phyloP scores from a whole-genome alignment of 1,140 invertebrate genomes.

The Matsumurasca onukii region DNA sequence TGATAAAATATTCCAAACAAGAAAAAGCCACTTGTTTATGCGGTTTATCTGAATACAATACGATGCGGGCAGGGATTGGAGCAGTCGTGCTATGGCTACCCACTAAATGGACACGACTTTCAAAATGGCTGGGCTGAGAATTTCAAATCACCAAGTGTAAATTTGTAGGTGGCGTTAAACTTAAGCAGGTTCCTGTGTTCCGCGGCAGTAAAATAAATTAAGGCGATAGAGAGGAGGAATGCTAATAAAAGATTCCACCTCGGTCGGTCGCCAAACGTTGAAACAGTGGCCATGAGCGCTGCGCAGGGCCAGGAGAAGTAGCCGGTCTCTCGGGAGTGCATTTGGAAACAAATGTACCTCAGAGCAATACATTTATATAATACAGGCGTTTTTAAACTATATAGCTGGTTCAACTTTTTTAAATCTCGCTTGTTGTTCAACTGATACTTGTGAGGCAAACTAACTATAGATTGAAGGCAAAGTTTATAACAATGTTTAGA shows the following conservation, averaged over 20 bases:
- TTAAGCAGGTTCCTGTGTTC: constrained; percentile 25
- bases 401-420: too few relatives aligned
- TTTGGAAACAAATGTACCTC: too few relatives aligned
- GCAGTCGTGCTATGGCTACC: neutral
- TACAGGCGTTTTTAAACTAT: too few relatives aligned
- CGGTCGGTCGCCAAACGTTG: neutral
- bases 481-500: too few relatives aligned
- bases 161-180: constrained; percentile 27
- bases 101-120: constrained; percentile 19
- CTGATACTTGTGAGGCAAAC: too few relatives aligned
- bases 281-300: neutral
- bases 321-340: too few relatives aligned
- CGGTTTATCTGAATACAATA: constrained; percentile 12
- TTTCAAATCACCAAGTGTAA: constrained; percentile 18
- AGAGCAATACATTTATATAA: too few relatives aligned
- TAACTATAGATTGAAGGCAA: too few relatives aligned
- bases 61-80: constrained; percentile 9
- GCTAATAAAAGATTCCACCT: constrained; percentile 10
- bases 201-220: constrained; percentile 25
- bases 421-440: too few relatives aligned
- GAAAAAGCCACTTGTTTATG: constrained; percentile 13
- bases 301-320: neutral
- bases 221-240: constrained; percentile 16
- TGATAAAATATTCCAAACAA: constrained; percentile 14
- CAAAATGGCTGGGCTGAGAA: constrained; percentile 22